These are phyloP conservation scores for Eucidaris tribuloides DNA, from an alignment of 35 echinoderm and acorn worm species.

Conservation along the genomic window DNA sequence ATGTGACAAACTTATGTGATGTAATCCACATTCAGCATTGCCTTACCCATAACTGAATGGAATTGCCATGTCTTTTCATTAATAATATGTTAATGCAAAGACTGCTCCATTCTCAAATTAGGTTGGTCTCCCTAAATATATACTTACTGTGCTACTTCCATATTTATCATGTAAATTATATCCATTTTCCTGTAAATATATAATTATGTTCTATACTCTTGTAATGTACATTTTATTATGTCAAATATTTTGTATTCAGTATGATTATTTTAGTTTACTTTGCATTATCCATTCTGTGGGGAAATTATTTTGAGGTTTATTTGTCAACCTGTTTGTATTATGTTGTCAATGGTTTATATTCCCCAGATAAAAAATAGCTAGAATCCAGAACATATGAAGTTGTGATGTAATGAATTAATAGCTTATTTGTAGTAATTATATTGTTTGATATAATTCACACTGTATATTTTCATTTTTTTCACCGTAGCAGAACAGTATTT, in stretches of 20 bases:
- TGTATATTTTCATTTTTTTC: too few species aligned
- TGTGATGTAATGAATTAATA: background rate
- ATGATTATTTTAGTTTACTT: background rate
- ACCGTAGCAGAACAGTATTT: too few species aligned
- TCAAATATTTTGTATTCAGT: slow-evolving; percentile 34
- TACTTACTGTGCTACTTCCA: background rate
- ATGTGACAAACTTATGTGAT: too few species aligned
- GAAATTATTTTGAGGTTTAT: background rate
- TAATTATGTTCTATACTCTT: slow-evolving; percentile 28
- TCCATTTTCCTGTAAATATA: slow-evolving; percentile 3
- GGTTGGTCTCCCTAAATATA: background rate
- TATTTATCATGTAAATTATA: background rate
- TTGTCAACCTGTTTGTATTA: too few species aligned
- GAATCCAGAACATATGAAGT: background rate
- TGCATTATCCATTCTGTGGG: background rate
- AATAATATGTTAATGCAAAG: background rate
- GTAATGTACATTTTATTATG: slow-evolving; percentile 28
- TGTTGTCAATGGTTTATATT: too few species aligned
- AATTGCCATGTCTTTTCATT: background rate
- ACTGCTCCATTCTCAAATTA: background rate
- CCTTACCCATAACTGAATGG: too few species aligned
- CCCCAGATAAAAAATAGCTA: background rate
- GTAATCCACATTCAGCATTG: too few species aligned
- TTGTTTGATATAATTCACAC: too few species aligned
- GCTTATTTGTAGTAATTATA: background rate